phyloP scores from a whole-genome alignment of 2,113 vertebrate species.

The Colistium nudipinnis region DNA sequence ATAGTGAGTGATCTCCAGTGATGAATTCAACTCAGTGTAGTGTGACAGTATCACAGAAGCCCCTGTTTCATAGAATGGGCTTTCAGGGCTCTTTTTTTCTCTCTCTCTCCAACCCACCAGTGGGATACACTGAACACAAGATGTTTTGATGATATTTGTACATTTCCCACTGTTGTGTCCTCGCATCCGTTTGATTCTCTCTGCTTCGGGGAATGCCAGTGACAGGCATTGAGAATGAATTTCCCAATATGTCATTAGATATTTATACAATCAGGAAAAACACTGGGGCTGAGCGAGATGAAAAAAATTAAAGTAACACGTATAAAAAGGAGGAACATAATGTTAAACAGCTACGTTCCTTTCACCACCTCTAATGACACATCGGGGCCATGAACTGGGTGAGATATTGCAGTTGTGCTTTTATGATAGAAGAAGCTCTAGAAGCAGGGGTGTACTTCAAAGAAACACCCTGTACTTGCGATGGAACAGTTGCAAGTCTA shows the following conservation, averaged over 20 bases:
- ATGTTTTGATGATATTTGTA: slow-evolving; percentile 56
- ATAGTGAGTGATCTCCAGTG: slow-evolving; percentile 44
- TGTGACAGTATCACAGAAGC: slow-evolving; percentile 38
- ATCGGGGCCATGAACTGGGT: slow-evolving; percentile 9
- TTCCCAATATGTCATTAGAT: slow-evolving; percentile 53
- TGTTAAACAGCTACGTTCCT: slow-evolving; percentile 18
- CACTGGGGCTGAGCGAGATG: slow-evolving; percentile 10
- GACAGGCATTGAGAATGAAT: slow-evolving; percentile 55
- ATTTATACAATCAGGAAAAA: slow-evolving; percentile 43
- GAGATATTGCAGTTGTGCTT: slow-evolving; percentile 24
- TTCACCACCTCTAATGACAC: slow-evolving; percentile 30
- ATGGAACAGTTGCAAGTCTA: background rate
- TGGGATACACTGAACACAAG: slow-evolving; percentile 20
- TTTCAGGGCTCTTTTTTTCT: slow-evolving; percentile 22
- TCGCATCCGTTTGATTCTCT: slow-evolving; percentile 43
- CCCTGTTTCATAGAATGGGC: background rate
- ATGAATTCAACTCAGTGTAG: slow-evolving; percentile 44
- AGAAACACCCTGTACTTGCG: slow-evolving; percentile 15
- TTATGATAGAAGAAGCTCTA: slow-evolving; percentile 19
- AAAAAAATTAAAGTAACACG: slow-evolving; percentile 55
- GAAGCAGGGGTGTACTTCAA: slow-evolving; percentile 7
- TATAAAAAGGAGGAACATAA: slow-evolving; percentile 46
- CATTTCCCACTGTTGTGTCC: slow-evolving; percentile 36
- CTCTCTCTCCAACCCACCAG: background rate
- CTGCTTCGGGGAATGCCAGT: slow-evolving; percentile 21